Evolutionary conservation across 35 echinoderm and acorn worm genomes (phyloP), one percentile per base, ranked within the genome.

Genomic region (Ophioderma brevispina): DNA sequence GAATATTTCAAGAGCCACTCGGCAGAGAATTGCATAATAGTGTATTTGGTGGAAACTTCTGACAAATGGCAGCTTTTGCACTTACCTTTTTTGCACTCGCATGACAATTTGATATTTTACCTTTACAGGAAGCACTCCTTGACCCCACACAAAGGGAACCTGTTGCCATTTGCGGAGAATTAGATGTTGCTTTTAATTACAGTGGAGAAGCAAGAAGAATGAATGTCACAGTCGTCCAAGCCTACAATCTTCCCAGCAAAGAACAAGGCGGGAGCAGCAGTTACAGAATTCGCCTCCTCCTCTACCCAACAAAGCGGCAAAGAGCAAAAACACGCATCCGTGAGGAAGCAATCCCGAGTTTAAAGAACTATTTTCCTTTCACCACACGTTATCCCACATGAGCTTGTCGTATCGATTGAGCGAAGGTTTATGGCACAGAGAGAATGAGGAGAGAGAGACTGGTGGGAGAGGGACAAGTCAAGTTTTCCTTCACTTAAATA

Each of bases 341-440:
- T 10, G 93, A 99, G 80, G 88, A 82, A 3, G 76, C 90, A 38
- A 86, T 93, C 43, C 97, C 97, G 0, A 41, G 80, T 28, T 99
- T 92, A 38, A 99, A 99, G 77, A 94, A 99, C 75, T 88, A 92
- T 13, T 99, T 99, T 78, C 87, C 93, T 33, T 99, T 99, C 85
- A 88, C 97, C 23, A 76, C 93, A 18, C 89, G 95, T 40, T 87
- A 84, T 52, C 97, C n/a, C 97, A 23, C 97, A 99, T 43, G 97
- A 99, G 81, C 82, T 99, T 40, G 93, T 94, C 17, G 91, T 49
- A 86, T 94, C 13, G 88, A 87, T 46, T 99, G 55, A 49, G 97
- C 92, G 33, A 82, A 94, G 25, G 38, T 99, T 37, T 99, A 95
- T 34, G 97, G 93, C 5, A 88, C 90, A 21, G 97, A 99, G 75